Evolutionary conservation across 1,140 invertebrate species (phyloP), one percentile per base, ranked within the genome.

Genomic region (Drosophila micromelanica): DNA sequence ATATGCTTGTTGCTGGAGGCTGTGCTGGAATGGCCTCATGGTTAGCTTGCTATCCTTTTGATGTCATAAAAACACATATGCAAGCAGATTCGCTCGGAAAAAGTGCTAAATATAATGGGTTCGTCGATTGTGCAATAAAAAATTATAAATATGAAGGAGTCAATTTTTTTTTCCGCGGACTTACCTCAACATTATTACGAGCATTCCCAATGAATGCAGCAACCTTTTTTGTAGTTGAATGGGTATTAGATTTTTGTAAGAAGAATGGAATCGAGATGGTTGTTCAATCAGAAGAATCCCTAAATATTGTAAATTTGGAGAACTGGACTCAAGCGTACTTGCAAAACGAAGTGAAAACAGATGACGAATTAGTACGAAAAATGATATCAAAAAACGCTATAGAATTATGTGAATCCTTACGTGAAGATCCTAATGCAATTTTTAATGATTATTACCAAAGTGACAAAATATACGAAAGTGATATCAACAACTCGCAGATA

Each of bases 171-270:
- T 93, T 94, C 17, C 92, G 95, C 9, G 97, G 97, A 0, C 81
- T 98, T 0, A 94, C 93, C 9, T 96, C 97, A 0, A 96, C 97
- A 0, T 91, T 97, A 12, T 90, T 98, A 35, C 93, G 98, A 43
- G 97, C 98, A 0, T 98, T 98, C 92, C 97, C 98, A 0, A 96
- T 96, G n/a, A 99, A 98, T 85, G 98, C 97, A 0, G 96, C 96
- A 2, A 98, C 96, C 35, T 98, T 98, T 90, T 94, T 96, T 3
- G 96, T 97, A 3, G 97, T 98, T 12, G 95, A 95, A 4, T 97
- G 96, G 95, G 94, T 94, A 0, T 92, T 96, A 70, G 60, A 81
- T 7, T 67, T 86, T 27, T 73, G 51, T 38, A 76, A 86, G 2
- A 77, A 73, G 5, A 23, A 42, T n/a, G 72, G 75, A 43, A 56